Evolutionary conservation across 2,888 invertebrate species (phyloP).

Genomic region (Drosophila dives): DNA sequence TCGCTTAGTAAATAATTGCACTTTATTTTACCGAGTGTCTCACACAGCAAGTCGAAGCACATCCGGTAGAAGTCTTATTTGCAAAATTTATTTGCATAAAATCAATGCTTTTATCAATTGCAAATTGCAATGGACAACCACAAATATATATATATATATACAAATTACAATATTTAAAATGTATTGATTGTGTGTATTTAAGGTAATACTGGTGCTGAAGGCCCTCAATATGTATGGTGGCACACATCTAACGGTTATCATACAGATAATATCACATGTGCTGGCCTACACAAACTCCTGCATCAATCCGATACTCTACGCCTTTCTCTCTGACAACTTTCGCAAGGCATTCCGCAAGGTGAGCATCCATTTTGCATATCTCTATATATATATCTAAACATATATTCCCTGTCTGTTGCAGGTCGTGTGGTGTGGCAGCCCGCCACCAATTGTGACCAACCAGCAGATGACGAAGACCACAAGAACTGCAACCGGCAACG

Average conservation of each 20-base stretch:
- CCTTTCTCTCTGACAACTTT: slow-evolving; percentile 97
- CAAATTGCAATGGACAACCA: slow-evolving; percentile 51
- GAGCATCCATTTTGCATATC: slow-evolving; percentile 16
- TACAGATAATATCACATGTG: slow-evolving; percentile 92
- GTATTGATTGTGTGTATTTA: slow-evolving; percentile 59
- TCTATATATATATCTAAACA: background rate
- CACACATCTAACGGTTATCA: slow-evolving; percentile 89
- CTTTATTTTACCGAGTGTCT: slow-evolving; percentile 52
- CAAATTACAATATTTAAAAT: background rate
- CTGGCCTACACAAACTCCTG: slow-evolving; percentile 97
- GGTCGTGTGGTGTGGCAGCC: slow-evolving; percentile 85
- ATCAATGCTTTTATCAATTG: slow-evolving; percentile 43
- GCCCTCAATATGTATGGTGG: slow-evolving; percentile 90
- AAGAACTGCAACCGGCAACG: slow-evolving; percentile 88
- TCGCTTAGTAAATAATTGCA: slow-evolving; percentile 41
- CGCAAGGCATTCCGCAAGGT: slow-evolving; percentile 93
- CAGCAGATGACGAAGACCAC: slow-evolving; percentile 88
- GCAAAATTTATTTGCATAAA: slow-evolving; percentile 49
- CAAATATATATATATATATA: slow-evolving; percentile 16
- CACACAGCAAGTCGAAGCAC: slow-evolving; percentile 19
- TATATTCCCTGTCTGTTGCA: slow-evolving; percentile 29
- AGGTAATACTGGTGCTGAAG: slow-evolving; percentile 93
- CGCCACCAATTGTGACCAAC: slow-evolving; percentile 82
- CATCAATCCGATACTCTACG: slow-evolving; percentile 97
- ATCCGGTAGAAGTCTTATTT: slow-evolving; percentile 21